Conservation (phyloP, 2,888 invertebrate species). For the Julus scandinavius region DNA sequence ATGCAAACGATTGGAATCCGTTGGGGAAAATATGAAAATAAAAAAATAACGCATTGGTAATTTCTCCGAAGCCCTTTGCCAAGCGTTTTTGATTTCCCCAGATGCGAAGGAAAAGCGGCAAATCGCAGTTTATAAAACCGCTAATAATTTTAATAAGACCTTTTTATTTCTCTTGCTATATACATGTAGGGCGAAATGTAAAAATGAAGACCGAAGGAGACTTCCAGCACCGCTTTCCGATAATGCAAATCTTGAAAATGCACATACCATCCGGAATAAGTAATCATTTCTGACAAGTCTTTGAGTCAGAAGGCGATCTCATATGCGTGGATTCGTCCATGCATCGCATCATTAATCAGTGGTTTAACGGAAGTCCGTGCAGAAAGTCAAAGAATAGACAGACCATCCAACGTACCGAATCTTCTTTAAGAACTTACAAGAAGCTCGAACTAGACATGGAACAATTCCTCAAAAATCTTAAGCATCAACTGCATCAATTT, state of each 20-base stretch:
- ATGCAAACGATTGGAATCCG: not conserved
- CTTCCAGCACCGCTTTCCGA: not conserved
- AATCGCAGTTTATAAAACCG: slow-evolving; percentile 27
- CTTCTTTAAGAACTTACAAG: no score
- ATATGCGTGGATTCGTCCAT: not conserved
- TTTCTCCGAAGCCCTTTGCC: not conserved
- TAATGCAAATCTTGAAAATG: not conserved
- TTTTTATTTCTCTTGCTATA: not conserved
- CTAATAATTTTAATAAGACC: slow-evolving; percentile 21
- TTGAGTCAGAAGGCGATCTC: not conserved
- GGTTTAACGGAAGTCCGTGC: not conserved
- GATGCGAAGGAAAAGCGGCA: not conserved
- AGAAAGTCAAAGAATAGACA: no score
- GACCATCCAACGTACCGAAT: no score
- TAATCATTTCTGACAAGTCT: not conserved
- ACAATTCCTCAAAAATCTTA: no score
- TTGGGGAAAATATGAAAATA: not conserved
- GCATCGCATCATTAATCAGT: not conserved
- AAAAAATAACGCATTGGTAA: not conserved
- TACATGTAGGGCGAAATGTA: not conserved
- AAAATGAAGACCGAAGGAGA: not conserved
- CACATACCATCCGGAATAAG: not conserved
- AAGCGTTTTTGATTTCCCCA: slow-evolving; percentile 12
- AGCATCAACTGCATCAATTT: no score
- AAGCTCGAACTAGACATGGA: no score